Conservation (phyloP, 2,113 vertebrate species). For the Gopherus evgoodei region DNA sequence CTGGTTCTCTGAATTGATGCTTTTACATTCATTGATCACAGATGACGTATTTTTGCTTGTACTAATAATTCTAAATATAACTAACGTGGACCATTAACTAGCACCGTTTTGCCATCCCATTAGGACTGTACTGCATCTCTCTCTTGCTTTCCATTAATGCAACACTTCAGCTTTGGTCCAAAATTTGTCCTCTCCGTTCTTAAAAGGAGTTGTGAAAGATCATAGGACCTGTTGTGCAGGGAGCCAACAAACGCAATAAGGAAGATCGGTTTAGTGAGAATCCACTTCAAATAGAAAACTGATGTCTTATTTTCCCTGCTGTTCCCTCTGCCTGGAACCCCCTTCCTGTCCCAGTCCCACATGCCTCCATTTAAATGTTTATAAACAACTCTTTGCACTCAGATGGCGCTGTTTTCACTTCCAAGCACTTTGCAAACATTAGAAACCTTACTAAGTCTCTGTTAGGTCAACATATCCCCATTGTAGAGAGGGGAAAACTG, state of each 20-base stretch:
- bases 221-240: rapidly evolving
- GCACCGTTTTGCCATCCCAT: rapidly evolving
- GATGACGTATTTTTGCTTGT: neutral
- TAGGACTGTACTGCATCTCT: rapidly evolving
- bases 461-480: neutral
- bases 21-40: neutral
- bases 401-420: no score
- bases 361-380: neutral
- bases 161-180: rapidly evolving
- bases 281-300: neutral
- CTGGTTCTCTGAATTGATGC: rapidly evolving
- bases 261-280: neutral
- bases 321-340: rapidly evolving
- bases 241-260: neutral
- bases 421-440: neutral
- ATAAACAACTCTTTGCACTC: neutral
- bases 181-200: rapidly evolving
- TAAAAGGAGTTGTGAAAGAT: neutral
- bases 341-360: neutral
- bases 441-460: no score
- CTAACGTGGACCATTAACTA: neutral
- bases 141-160: rapidly evolving
- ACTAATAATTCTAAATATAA: neutral
- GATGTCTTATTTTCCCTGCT: no score
- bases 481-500: neutral